Conservation (phyloP, 2,888 invertebrate genomes). For the Julus scanicus region DNA sequence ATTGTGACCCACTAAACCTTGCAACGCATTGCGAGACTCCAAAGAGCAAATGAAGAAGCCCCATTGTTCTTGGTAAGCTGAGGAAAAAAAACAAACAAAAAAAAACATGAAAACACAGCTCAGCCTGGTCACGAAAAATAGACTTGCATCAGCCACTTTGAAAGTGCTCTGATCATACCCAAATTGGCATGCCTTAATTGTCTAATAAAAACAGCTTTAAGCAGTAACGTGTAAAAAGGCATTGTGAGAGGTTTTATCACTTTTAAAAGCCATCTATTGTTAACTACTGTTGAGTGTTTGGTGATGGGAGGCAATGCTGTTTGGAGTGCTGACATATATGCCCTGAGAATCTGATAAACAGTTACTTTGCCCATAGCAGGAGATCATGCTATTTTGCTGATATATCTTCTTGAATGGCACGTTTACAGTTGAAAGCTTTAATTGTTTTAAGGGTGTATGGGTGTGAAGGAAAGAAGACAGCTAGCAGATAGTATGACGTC, state of each 20-base stretch:
- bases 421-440: too few relatives aligned
- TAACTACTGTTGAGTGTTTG: background rate
- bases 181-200: conserved; percentile 13
- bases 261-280: background rate
- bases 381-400: background rate
- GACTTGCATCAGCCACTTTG: background rate
- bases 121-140: background rate
- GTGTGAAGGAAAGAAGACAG: too few relatives aligned
- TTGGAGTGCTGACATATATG: too few relatives aligned
- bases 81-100: background rate
- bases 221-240: conserved; percentile 5
- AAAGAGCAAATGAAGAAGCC: background rate
- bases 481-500: too few relatives aligned
- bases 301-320: background rate
- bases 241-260: background rate
- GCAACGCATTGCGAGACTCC: too few relatives aligned
- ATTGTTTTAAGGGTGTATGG: too few relatives aligned
- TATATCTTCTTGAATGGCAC: too few relatives aligned
- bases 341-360: background rate
- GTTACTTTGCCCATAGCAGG: background rate
- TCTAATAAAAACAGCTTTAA: background rate
- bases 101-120: background rate
- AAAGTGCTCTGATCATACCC: background rate
- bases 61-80: background rate
- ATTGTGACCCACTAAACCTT: background rate